A percentile compares a stretch with the other conserved stretches of the same genome.
Conservation (phyloP, 2,888 invertebrate genomes). For the Sipha maydis region DNA sequence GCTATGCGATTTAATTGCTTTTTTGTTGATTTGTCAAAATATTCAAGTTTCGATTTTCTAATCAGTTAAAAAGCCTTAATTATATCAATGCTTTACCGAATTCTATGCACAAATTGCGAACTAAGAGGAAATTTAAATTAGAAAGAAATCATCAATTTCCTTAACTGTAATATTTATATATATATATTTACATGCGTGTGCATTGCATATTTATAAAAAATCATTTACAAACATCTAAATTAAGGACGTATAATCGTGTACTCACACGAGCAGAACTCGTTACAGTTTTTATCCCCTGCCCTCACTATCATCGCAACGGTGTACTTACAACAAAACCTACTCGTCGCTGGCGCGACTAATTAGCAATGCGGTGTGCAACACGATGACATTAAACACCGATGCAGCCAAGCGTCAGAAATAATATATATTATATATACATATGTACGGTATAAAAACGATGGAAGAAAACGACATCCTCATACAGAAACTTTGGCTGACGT, state of each 20-base stretch:
- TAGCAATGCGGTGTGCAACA: slow-evolving; percentile 26
- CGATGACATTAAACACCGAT: slow-evolving; percentile 33
- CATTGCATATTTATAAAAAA: no score
- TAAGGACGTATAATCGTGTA: not conserved
- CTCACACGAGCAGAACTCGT: not conserved
- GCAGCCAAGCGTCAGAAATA: slow-evolving; percentile 14
- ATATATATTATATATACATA: not conserved
- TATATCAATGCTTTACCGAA: no score
- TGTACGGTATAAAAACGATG: not conserved
- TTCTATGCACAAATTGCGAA: no score
- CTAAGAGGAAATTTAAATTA: no score
- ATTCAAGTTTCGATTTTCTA: no score
- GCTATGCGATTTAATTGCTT: no score
- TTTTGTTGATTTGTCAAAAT: no score
- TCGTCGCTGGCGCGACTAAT: slow-evolving; percentile 14
- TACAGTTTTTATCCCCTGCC: not conserved
- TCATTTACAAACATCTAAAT: no score
- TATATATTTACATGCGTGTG: no score
- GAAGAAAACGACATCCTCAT: not conserved
- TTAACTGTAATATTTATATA: no score
- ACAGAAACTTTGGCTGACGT: slow-evolving; percentile 20
- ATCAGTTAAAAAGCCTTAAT: no score
- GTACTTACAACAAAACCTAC: slow-evolving; percentile 18
- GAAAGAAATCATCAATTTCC: no score
- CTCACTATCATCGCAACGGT: not conserved